Evolutionary conservation across 1,140 invertebrate species (phyloP), one percentile per base, ranked within the genome.

Genomic region (Euborellia annulipes): DNA sequence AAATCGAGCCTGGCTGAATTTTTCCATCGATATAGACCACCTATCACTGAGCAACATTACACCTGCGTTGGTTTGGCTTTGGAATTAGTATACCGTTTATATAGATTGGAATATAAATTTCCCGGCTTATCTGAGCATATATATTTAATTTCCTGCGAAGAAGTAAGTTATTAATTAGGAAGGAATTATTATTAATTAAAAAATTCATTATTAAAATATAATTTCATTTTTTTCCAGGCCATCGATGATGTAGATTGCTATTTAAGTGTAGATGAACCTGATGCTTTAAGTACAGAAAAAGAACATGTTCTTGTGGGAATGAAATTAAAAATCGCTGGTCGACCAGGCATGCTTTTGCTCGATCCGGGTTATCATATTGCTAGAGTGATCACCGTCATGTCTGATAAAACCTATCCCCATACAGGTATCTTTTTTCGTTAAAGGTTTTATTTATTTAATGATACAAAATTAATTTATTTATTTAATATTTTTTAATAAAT

Each of bases 341-440:
- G 88, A 27, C 59, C 62, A 0, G 88, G 86, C 9, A 66, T 85
- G 16, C 63, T 91, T 59, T 68, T 92, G 2, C 71, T 88, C 14
- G 88, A 92, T 65, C 85, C 87, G 1, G 89, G 89, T 7, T 93
- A 92, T 62, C 89, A 93, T 60, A 78, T 92, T 34, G 78, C 79
- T 18, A 68, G 83, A 30, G 81, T 84, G 14, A 72, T 92, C 36
- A 85, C 85, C 17, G 80, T 90, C 19, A 93, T 91, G 87, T 65
- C 72, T 17, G 88, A 92, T 60, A 68, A 78, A 41, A 63, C 67
- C 20, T 86, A 85, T 63, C 89, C 89, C 3, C 85, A 92, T 58
- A 90, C 87, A 27, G 81, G 76, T 75, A 51, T 60, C 58, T 58
- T 39, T 27, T 14, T 4, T 40, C 36, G 22, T n/a, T n/a, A n/a